Conservation (phyloP, 92 coral and sea anemone species). For the Bergia puertoricense region DNA sequence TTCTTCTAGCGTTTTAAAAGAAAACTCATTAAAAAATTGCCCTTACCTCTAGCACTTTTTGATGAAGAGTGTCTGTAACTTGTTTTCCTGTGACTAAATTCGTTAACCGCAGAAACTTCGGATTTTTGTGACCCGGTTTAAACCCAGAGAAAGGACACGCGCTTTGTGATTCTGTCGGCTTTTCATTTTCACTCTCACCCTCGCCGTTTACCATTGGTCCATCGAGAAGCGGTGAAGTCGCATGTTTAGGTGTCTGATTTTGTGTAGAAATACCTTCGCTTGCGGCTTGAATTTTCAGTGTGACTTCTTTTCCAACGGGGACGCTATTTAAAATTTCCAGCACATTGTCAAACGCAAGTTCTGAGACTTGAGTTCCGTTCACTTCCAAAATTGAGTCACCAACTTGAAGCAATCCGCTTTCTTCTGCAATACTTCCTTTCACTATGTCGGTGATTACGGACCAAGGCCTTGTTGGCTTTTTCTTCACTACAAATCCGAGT, state of each 20-base stretch:
- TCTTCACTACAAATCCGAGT: slow-evolving; percentile 72
- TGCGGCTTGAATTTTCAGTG: slow-evolving; percentile 53
- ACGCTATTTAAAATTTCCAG: slow-evolving; percentile 65
- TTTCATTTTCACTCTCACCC: slow-evolving; percentile 7
- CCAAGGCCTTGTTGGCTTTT: slow-evolving; percentile 55
- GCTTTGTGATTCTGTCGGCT: neutral
- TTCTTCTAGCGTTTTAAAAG: neutral
- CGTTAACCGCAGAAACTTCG: slow-evolving; percentile 74
- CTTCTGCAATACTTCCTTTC: slow-evolving; percentile 79
- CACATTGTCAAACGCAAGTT: slow-evolving; percentile 54
- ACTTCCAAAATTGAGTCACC: slow-evolving; percentile 81
- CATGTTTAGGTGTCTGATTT: neutral
- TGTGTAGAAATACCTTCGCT: slow-evolving; percentile 24
- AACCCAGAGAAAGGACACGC: slow-evolving; percentile 54
- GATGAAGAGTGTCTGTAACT: slow-evolving; percentile 89
- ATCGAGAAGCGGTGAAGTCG: neutral
- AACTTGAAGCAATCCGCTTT: slow-evolving; percentile 62
- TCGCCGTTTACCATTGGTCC: slow-evolving; percentile 29
- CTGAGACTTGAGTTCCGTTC: slow-evolving; percentile 67
- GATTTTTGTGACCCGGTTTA: slow-evolving; percentile 49
- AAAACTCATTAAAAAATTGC: neutral
- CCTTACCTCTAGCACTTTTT: slow-evolving; percentile 50
- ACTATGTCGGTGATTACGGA: slow-evolving; percentile 70
- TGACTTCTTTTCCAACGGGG: slow-evolving; percentile 58
- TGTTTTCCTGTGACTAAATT: slow-evolving; percentile 78